phyloP scores from a whole-genome alignment of 1,140 invertebrate species.

The Aphaenogaster ashmeadi region DNA sequence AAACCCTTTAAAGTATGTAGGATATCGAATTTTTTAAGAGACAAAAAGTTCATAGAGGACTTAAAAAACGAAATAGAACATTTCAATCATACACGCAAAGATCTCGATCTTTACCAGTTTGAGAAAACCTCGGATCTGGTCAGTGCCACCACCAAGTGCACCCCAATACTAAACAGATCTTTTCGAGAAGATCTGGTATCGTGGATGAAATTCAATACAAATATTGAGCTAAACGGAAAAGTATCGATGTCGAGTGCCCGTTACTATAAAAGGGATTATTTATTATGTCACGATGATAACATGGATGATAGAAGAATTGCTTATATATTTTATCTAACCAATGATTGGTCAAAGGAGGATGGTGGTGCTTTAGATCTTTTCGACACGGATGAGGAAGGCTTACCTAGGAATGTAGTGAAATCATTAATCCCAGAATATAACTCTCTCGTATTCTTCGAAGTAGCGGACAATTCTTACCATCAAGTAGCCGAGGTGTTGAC shows the following conservation, averaged over 20 bases:
- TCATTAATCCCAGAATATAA: slow-evolving; percentile 90
- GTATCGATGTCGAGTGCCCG: slow-evolving; percentile 91
- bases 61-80: slow-evolving; percentile 87
- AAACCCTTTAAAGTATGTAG: slow-evolving; percentile 88
- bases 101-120: slow-evolving; percentile 91
- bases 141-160: slow-evolving; percentile 87
- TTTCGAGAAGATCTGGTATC: slow-evolving; percentile 88
- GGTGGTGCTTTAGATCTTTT: slow-evolving; percentile 91
- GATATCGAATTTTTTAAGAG: slow-evolving; percentile 88
- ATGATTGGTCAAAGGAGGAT: slow-evolving; percentile 88
- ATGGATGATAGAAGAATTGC: slow-evolving; percentile 91
- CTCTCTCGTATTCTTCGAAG: slow-evolving; percentile 92
- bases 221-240: slow-evolving; percentile 87
- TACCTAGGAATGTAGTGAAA: slow-evolving; percentile 87
- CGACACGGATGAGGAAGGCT: slow-evolving; percentile 87
- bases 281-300: slow-evolving; percentile 92
- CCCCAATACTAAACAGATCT: slow-evolving; percentile 87
- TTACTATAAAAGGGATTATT: slow-evolving; percentile 91
- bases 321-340: slow-evolving; percentile 90
- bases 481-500: slow-evolving; percentile 90
- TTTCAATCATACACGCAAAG: slow-evolving; percentile 88
- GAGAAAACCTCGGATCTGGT: slow-evolving; percentile 90
- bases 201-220: slow-evolving; percentile 89
- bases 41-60: slow-evolving; percentile 87
- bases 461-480: slow-evolving; percentile 88